phyloP scores from a whole-genome alignment of 2,797 vertebrate species.

The Poecile montanus region DNA sequence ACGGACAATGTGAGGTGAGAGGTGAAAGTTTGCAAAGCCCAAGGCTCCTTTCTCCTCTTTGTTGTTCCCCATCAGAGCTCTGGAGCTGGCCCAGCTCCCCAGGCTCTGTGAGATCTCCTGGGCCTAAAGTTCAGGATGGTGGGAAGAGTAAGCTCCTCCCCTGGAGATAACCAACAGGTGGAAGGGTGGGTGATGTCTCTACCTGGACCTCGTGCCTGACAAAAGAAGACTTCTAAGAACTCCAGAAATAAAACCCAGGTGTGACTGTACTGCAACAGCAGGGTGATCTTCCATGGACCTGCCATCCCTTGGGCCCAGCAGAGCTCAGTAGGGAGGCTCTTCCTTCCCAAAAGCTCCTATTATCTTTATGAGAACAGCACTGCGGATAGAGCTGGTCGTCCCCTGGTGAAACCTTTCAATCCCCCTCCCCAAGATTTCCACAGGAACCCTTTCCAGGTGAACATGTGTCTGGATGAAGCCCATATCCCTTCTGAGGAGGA shows the following conservation, averaged over 20 bases:
- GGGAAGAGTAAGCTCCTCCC: background rate
- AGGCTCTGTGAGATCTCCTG: background rate
- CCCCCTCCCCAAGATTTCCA: rapidly evolving
- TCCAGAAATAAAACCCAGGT: background rate
- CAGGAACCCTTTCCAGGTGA: rapidly evolving
- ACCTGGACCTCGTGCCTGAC: background rate
- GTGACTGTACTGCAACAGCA: background rate
- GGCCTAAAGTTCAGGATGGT: background rate
- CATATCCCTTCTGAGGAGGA: background rate
- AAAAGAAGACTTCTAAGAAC: background rate
- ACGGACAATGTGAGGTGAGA: background rate
- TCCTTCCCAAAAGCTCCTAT: background rate
- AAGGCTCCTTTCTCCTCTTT: background rate
- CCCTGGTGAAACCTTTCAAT: background rate
- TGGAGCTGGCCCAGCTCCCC: background rate
- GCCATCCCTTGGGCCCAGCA: background rate
- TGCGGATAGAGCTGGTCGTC: background rate
- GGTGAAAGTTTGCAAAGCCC: background rate
- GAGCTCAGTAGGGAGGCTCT: background rate
- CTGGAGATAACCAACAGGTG: background rate
- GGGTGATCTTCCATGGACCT: background rate
- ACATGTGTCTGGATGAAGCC: too few species aligned
- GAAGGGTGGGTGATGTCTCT: background rate
- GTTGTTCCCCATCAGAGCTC: rapidly evolving
- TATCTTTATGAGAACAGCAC: background rate